phyloP scores from a whole-genome alignment of 1,140 invertebrate species.

The Drosophila miranda region DNA sequence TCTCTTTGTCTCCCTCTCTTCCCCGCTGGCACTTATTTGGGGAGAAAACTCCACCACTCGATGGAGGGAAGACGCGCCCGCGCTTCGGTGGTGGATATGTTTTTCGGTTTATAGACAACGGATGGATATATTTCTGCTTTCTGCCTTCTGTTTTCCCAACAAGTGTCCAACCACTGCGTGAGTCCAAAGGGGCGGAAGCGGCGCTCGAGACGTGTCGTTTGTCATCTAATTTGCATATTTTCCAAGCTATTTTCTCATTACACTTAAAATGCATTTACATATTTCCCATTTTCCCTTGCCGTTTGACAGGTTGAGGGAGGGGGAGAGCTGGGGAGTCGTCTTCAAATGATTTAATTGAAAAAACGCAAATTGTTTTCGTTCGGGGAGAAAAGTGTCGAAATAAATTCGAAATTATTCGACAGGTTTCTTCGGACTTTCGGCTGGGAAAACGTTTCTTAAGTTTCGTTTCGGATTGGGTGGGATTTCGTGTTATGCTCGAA shows the following conservation, averaged over 20 bases:
- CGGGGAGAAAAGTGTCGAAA: conserved; percentile 33
- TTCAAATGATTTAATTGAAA: conserved; percentile 61
- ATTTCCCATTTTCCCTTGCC: conserved; percentile 33
- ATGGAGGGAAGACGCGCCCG: conserved; percentile 16
- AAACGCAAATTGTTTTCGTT: conserved; percentile 57
- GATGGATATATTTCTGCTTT: conserved; percentile 13
- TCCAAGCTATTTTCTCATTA: conserved; percentile 49
- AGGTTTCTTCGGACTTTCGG: conserved; percentile 8
- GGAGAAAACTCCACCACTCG: conserved; percentile 44
- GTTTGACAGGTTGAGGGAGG: conserved; percentile 52
- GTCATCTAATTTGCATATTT: conserved; percentile 71
- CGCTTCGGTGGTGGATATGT: conserved; percentile 32
- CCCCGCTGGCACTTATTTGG: conserved; percentile 53
- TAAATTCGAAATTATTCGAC: conserved; percentile 29
- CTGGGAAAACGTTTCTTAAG: conserved; percentile 27
- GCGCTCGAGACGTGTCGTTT: conserved; percentile 67
- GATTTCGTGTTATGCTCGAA: conserved; percentile 29
- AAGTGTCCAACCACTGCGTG: conserved; percentile 59
- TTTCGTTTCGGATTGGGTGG: conserved; percentile 10
- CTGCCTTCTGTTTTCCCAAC: conserved; percentile 46
- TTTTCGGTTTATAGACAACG: not conserved
- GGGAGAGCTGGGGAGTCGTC: conserved; percentile 16
- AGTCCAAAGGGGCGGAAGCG: conserved; percentile 49
- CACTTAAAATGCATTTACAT: conserved; percentile 43
- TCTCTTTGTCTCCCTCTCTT: conserved; percentile 22